Base-by-base conservation (phyloP, 1,140 invertebrate genomes). In the Pristionchus pacificus region DNA sequence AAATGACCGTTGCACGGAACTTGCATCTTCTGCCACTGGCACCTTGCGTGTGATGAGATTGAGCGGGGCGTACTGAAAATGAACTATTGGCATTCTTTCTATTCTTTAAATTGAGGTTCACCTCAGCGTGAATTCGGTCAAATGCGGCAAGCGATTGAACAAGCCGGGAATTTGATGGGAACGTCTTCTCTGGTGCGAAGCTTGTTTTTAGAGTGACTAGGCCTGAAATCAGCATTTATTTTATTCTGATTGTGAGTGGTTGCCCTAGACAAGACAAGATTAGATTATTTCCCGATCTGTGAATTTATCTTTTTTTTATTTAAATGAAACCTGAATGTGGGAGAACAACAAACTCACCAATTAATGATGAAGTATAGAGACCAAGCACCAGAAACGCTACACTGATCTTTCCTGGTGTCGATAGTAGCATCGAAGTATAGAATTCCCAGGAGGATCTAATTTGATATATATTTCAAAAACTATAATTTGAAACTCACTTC, bases 101-200 rank as follows among this genome's bases (percentile, higher is more conserved):
- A n/a, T 68, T 49, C 29, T 66, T 30, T 67, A 1, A 57, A 57
- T 70, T 25, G 28, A 30, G 29, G 31, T 66, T 15, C 25, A 77
- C 75, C 65, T 77, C 68, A 24, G 55, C 63, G 30, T 71, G 70
- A 49, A 78, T 65, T 25, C 31, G 57, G 6, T 79, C 65, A 55
- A 78, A 77, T 29, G 33, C 29, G 25, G 32, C 49, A 1, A 78
- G 58, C 24, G 77, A 71, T 28, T 65, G 25, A n/a, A 76, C 68
- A 27, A 78, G 77, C 15, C 67, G 27, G 27, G 72, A 72, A 62
- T 78, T 71, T 1, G 61, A 64, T 29, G 77, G 77, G 33, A 78
- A 78, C 15, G 77, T 80, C 60, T 78, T 80, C 60, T 80, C 70
- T 2, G 79, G 79, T 25, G 80, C 75, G 61, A 80, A 80, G 63